Base-by-base conservation (phyloP, 1,140 invertebrate genomes). In the Holotrichia oblita region DNA sequence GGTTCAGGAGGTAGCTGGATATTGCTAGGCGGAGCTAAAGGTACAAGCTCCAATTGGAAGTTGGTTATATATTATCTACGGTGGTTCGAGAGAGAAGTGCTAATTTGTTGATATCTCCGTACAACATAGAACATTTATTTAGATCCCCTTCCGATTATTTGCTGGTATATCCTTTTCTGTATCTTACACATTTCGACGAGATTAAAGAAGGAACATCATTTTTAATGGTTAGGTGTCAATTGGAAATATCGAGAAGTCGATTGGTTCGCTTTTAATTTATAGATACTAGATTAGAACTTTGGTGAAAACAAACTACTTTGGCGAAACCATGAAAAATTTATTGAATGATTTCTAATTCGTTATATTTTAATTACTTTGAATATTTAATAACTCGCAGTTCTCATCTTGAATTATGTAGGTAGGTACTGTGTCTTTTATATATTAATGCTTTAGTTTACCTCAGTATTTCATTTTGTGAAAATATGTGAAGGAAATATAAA, bases 31-130 rank as follows among this genome's bases (percentile, higher is more conserved):
- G 75, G 41, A 76, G 75, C 42, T 22, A 27, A 27, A 44, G 22
- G 24, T 44, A n/a, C 41, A 76, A 76, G 44, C 75, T 76, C 75
- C 75, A 76, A 76, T 76, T 76, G 75, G 75, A 55, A 74, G 40
- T 74, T 44, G 73, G 34, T 74, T 74, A 74, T 44, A 22, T 14
- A 74, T 74, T 74, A 74, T 74, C 73, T 41, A 42, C 34, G 34
- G n/a, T 74, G 40, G 73, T 74, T 12, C 10, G 73, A 76, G 44
- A 17, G 75, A 76, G 75, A 76, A 42, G 75, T 48, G 75, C 75
- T 76, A 76, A 76, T 76, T 76, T 55, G 75, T 76, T 76, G 75
- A 55, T 76, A 76, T 74, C 73, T 74, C 7, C 12, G 22, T 1
- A 69, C 61, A 55, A 7, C 12, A 3, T 10, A 12, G 20, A 24